Evolutionary conservation across 2,113 vertebrate species (phyloP).

Genomic region (Callocephalon fimbriatum): DNA sequence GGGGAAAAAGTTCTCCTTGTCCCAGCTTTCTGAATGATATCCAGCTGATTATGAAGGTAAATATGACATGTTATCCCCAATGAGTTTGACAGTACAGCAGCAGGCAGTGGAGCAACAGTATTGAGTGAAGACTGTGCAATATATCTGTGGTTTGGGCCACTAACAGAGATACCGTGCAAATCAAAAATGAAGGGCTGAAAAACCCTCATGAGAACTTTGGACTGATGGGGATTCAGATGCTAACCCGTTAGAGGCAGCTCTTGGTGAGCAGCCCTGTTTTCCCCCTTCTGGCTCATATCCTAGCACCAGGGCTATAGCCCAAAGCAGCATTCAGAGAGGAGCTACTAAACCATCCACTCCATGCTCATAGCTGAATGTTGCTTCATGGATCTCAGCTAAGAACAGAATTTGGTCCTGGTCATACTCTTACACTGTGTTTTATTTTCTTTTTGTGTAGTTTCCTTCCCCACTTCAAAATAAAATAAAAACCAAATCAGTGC

Average conservation of each 20-base stretch:
- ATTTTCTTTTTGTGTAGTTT: neutral
- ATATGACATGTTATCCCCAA: neutral
- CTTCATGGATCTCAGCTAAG: neutral
- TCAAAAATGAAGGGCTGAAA: neutral
- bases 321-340: neutral
- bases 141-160: neutral
- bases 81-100: neutral
- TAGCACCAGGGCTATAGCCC: neutral
- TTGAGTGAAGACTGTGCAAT: neutral
- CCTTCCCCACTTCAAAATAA: neutral
- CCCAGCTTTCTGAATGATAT: slow-evolving; percentile 54
- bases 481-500: neutral
- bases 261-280: neutral
- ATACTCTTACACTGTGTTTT: neutral
- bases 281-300: neutral
- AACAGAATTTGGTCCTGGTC: neutral
- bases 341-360: neutral
- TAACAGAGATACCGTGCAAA: neutral
- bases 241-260: neutral
- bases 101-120: neutral
- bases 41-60: slow-evolving; percentile 42
- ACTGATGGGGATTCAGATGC: neutral
- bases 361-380: neutral
- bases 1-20: slow-evolving; percentile 51
- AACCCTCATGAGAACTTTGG: neutral